These are phyloP conservation scores for Epizoanthus rinbou DNA, from an alignment of 92 coral and sea anemone species.

Conservation along the genomic window DNA sequence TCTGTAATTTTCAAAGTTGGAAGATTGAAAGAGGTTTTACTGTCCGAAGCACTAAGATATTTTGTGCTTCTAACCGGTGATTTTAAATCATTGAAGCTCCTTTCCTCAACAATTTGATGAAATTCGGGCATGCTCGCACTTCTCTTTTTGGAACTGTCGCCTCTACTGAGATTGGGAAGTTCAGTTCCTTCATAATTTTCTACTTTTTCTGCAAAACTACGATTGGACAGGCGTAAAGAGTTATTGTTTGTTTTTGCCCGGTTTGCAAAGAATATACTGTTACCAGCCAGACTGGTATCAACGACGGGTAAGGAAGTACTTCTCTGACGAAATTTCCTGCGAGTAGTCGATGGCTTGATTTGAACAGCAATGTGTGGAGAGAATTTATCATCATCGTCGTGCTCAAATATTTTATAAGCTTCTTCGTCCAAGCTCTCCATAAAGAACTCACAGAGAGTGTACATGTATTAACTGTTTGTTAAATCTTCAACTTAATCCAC, in stretches of 20 bases:
- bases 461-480: background rate
- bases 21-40: slow-evolving; percentile 1
- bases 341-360: background rate
- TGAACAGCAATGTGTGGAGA: slow-evolving; percentile 7
- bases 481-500: background rate
- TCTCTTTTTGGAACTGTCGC: slow-evolving; percentile 1
- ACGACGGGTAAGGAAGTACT: slow-evolving; percentile 25
- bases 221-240: background rate
- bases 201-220: background rate
- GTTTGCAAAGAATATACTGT: slow-evolving; percentile 18
- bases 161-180: background rate
- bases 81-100: background rate
- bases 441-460: background rate
- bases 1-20: background rate
- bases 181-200: background rate
- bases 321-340: background rate
- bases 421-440: slow-evolving; percentile 23
- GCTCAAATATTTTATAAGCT: background rate
- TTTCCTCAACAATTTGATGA: background rate
- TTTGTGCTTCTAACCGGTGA: background rate
- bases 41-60: background rate
- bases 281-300: slow-evolving; percentile 1
- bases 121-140: slow-evolving; percentile 38
- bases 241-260: background rate
- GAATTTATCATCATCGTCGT: slow-evolving; percentile 14